Evolutionary conservation across 53 echinoderm and acorn worm species (phyloP), one percentile per base, ranked within the genome.

Genomic region (Paracentrotus lividus): DNA sequence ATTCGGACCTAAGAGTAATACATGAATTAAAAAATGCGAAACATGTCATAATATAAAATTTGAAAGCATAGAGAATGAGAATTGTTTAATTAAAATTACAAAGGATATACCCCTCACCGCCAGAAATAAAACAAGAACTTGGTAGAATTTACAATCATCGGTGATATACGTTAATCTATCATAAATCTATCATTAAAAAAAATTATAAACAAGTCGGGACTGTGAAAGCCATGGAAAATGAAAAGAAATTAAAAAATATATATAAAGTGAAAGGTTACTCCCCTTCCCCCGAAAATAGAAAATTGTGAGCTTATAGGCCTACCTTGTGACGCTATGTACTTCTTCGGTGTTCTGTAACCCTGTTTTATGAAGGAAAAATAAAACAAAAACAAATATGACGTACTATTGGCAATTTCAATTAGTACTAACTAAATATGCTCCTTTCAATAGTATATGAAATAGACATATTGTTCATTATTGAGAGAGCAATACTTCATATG

Each of bases 301-400:
- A n/a, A n/a, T n/a, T n/a, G n/a, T n/a, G n/a, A n/a, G n/a, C n/a
- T n/a, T n/a, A 4, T 61, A 20, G 8, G 4, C 52, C 4, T 51
- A 85, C 85, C 85, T 49, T 85, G 85, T 7, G 85, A n/a, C 10
- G 85, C 85, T 31, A 85, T 85, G 85, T 85, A 85, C 24, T 85
- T 85, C 49, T 49, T 49, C 4, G 85, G 85, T 23, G 29, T 31
- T 5, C 23, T 85, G 32, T 85, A 85, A 27, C 85, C 85, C 85
- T 85, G 27, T 49, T 84, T 40, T 40, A 36, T 1, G 42, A 5
- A 36, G 34, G 36, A 69, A 93, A 76, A 76, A 36, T 1, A 76
- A 5, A 36, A 69, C 14, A 69, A 69, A 69, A 2, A 69, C 10
- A 69, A n/a, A 69, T 36, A 16, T 33, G 21, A 4, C 26, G 64